These are phyloP conservation scores for Temnothorax longispinosus DNA, from an alignment of 1,140 invertebrate species.

Conservation along the genomic window DNA sequence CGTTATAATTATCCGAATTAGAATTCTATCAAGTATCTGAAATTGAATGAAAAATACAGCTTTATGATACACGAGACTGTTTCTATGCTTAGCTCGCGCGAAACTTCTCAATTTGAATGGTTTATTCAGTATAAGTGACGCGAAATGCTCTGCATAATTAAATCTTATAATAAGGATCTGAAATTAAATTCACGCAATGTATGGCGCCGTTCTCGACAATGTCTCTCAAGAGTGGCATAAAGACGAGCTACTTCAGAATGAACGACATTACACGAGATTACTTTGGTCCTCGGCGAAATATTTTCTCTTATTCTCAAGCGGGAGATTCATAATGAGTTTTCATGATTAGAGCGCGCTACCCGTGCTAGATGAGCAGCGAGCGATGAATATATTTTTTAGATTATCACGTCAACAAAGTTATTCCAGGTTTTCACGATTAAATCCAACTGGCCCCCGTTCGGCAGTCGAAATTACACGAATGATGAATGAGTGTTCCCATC, in stretches of 20 bases:
- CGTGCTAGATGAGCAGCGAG: background rate
- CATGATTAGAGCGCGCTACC: background rate
- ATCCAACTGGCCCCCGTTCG: background rate
- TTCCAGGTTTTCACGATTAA: background rate
- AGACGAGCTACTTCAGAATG: constrained; percentile 51
- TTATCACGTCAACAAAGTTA: background rate
- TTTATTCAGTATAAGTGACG: background rate
- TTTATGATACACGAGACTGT: background rate
- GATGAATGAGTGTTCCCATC: constrained; percentile 13
- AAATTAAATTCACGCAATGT: constrained; percentile 49
- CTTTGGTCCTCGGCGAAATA: constrained; percentile 51
- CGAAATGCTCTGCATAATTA: constrained; percentile 31
- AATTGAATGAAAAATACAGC: background rate
- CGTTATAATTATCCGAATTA: background rate
- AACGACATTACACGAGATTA: constrained; percentile 47
- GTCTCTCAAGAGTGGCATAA: constrained; percentile 47
- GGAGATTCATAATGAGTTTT: constrained; percentile 45
- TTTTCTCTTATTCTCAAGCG: constrained; percentile 21
- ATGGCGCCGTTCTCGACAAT: constrained; percentile 20
- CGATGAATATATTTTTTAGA: constrained; percentile 3
- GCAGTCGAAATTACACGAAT: constrained; percentile 23
- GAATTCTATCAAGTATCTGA: background rate
- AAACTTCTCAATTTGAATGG: background rate
- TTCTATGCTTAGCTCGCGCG: background rate
- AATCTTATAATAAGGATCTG: constrained; percentile 43